Evolutionary conservation across 2,797 vertebrate genomes (phyloP).

Genomic region (Falco naumanni): DNA sequence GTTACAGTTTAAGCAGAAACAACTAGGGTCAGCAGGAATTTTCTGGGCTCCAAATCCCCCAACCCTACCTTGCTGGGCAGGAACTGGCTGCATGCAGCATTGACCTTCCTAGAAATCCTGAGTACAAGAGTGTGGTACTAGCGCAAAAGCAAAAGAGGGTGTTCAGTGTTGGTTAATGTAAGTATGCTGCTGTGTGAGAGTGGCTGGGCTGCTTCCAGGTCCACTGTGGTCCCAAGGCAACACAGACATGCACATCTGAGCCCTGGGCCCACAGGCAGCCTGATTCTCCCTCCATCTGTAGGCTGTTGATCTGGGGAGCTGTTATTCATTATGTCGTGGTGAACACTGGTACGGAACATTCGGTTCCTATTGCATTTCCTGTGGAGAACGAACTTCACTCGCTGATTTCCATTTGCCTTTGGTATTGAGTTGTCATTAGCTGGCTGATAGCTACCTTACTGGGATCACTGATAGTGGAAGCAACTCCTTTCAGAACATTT

Average conservation of each 20-base stretch:
- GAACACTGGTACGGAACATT: neutral
- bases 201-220: neutral
- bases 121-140: neutral
- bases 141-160: neutral
- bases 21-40: neutral
- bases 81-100: neutral
- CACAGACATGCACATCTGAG: accelerated
- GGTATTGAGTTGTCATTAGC: neutral
- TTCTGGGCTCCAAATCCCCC: neutral
- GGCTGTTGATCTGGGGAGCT: neutral
- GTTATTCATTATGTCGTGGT: accelerated
- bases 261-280: neutral
- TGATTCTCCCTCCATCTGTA: neutral
- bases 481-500: neutral
- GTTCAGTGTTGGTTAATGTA: accelerated
- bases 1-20: neutral
- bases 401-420: neutral
- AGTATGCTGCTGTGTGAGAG: neutral
- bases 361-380: neutral
- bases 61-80: neutral
- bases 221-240: neutral
- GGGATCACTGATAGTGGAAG: neutral
- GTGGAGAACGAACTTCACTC: neutral
- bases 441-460: neutral
- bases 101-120: neutral